phyloP scores from a whole-genome alignment of 2,888 invertebrate species.

The Chloromyia formosa region DNA sequence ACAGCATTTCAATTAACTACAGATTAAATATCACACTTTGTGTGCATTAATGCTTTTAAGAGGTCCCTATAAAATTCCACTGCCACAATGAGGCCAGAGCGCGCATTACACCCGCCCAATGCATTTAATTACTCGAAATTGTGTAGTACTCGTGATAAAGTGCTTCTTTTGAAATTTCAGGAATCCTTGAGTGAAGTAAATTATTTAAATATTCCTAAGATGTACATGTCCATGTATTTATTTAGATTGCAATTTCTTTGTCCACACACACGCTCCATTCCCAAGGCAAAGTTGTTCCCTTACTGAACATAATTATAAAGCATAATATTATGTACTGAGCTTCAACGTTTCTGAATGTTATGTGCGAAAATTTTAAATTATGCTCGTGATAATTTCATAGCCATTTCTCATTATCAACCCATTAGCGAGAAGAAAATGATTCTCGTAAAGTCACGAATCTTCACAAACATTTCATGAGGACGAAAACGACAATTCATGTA shows the following conservation, averaged over 20 bases:
- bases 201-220: neutral
- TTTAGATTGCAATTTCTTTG: too few species aligned
- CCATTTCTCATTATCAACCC: constrained; percentile 2
- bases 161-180: neutral
- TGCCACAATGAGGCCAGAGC: neutral
- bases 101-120: neutral
- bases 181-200: neutral
- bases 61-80: too few species aligned
- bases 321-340: neutral
- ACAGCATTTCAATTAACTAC: neutral
- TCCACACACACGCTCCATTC: neutral
- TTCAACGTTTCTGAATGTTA: neutral
- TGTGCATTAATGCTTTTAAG: too few species aligned
- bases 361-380: neutral
- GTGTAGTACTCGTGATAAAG: neutral
- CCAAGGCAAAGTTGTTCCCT: neutral
- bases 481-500: neutral
- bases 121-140: neutral
- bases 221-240: too few species aligned
- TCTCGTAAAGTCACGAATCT: constrained; percentile 5
- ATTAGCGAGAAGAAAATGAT: neutral
- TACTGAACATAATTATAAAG: neutral
- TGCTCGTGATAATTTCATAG: constrained; percentile 5
- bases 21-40: neutral
- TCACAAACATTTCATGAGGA: neutral